Evolutionary conservation across 1,140 invertebrate genomes (phyloP).

Genomic region (honey bee (Apis mellifera)): Amel_HAv3.1 CM009940.2:9007001-9007500

Average conservation of each 20-base stretch:
- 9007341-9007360: conserved; percentile 12
- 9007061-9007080: conserved; percentile 30
- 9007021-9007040: not conserved
- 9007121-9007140: too few species aligned
- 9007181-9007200: not conserved
- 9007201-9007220: not conserved
- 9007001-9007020: not conserved
- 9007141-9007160: too few species aligned
- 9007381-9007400: not conserved
- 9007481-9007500: not conserved
- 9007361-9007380: not conserved
- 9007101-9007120: not conserved
- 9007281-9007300: not conserved
- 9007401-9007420: not conserved
- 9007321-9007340: conserved; percentile 55
- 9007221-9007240: not conserved
- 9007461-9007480: conserved; percentile 5
- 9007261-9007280: conserved; percentile 39
- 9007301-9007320: not conserved
- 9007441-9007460: conserved; percentile 40
- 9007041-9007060: conserved; percentile 3
- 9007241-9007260: conserved; percentile 43
- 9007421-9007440: conserved; percentile 2
- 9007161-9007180: too few species aligned
- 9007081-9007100: conserved; percentile 23